phyloP scores from a whole-genome alignment of 53 echinoderm and acorn worm species.

The Stichopus horrens region DNA sequence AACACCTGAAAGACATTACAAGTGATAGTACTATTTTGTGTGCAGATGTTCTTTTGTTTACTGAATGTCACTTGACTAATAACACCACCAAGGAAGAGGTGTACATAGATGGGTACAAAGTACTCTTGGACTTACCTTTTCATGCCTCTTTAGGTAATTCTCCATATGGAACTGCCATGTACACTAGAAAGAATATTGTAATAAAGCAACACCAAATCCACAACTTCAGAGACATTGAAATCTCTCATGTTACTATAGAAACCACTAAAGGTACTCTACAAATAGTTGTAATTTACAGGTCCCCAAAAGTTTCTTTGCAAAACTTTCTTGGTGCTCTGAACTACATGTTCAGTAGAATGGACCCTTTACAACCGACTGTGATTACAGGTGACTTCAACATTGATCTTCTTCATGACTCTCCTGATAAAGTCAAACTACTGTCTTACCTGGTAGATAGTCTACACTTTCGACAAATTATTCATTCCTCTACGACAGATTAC shows the following conservation, averaged over 20 bases:
- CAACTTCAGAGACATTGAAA: not conserved
- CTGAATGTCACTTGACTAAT: not conserved
- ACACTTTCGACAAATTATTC: conserved; percentile 13
- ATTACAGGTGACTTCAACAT: conserved; percentile 48
- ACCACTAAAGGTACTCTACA: conserved; percentile 10
- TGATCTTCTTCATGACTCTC: not conserved
- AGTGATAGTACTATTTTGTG: not conserved
- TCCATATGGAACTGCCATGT: not conserved
- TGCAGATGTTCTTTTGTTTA: conserved; percentile 33
- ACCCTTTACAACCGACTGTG: conserved; percentile 2
- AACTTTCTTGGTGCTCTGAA: not conserved
- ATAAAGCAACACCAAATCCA: not conserved
- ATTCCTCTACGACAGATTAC: conserved; percentile 7
- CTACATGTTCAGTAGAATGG: not conserved
- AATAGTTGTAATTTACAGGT: conserved; percentile 36
- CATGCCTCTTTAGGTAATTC: too few relatives aligned
- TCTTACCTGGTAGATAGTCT: not conserved
- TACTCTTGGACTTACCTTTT: not conserved
- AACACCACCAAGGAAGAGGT: not conserved
- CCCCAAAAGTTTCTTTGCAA: not conserved
- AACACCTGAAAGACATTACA: not conserved
- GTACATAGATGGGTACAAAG: not conserved
- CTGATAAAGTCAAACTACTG: not conserved
- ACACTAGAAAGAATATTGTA: not conserved
- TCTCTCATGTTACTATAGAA: not conserved